Evolutionary conservation across 2,797 vertebrate species (phyloP), one percentile per base, ranked within the genome.

Genomic region (Myripristis jacobus): DNA sequence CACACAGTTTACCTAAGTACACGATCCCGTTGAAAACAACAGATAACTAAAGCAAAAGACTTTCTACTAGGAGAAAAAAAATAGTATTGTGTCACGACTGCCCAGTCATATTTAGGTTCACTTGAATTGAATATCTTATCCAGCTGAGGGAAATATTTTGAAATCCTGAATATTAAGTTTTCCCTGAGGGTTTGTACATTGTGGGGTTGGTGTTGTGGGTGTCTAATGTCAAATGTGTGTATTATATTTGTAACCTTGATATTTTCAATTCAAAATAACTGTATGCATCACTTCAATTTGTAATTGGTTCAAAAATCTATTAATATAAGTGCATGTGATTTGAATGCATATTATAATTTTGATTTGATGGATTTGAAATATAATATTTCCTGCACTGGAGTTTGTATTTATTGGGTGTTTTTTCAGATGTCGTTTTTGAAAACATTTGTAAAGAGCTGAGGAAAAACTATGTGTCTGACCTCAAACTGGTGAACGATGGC

Each of bases 401-500:
- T 31, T 25, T 54, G 12, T 31, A 16, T 46, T 46, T 46, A 16
- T n/a, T n/a, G n/a, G n/a, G n/a, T n/a, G 44, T 5, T 1, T 31
- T 31, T 31, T 31, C 1, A 31, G 29, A 8, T 31, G 8, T 31
- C 4, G 29, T 31, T 31, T 2, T 8, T 4, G 29, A 4, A 31
- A 31, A 31, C 29, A 8, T 31, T 4, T 31, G 29, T 31, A 31
- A 31, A 31, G 4, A 31, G 8, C 29, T 31, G 29, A 31, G 29
- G n/a, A 44, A 44, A 4, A 50, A 11, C 10, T 19, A 8, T 18
- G 21, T n/a, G 16, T 65, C 90, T 91, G 83, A 98, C 97, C 96
- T 98, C 96, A 86, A 96, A 96, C 66, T 94, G 94, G 15, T 87
- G 92, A 77, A 97, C 88, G 12, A 93, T 67, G 16, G 91, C 85